Conservation (phyloP, 2,797 vertebrate genomes). For the Chelon auratus region DNA sequence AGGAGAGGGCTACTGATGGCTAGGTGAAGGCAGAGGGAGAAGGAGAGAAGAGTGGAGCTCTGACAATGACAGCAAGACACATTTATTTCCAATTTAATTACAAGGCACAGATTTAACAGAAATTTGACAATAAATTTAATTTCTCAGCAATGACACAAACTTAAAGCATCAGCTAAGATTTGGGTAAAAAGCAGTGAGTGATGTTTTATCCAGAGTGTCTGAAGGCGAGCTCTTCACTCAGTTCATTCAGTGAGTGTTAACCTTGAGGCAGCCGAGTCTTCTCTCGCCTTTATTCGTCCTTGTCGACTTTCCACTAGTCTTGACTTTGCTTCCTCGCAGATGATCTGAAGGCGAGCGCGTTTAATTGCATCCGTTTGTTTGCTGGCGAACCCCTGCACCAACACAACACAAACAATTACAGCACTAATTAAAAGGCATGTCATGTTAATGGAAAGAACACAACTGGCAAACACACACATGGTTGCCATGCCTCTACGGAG, state of each 20-base stretch:
- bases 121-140: background rate
- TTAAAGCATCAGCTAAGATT: conserved; percentile 3
- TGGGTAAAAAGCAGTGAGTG: background rate
- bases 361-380: conserved; percentile 84
- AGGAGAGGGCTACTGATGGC: conserved; percentile 43
- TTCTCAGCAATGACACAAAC: conserved; percentile 4
- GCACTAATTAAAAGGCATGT: conserved; percentile 81
- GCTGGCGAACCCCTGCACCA: conserved; percentile 79
- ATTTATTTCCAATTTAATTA: conserved; percentile 50
- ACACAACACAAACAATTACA: conserved; percentile 84
- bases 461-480: conserved; percentile 62
- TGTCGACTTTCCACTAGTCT: conserved; percentile 61
- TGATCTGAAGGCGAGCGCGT: conserved; percentile 74
- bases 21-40: conserved; percentile 34
- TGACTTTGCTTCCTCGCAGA: conserved; percentile 75
- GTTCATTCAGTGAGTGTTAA: conserved; percentile 52
- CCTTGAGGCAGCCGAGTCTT: conserved; percentile 57
- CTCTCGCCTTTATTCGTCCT: conserved; percentile 66
- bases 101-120: conserved; percentile 12
- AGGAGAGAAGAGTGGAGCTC: conserved; percentile 10
- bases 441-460: conserved; percentile 72
- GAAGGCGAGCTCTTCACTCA: conserved; percentile 36
- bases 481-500: conserved; percentile 6
- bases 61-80: conserved; percentile 14
- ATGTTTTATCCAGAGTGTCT: conserved; percentile 29